These are phyloP conservation scores for Campaea margaritaria DNA, from an alignment of 2,888 invertebrate genomes.

Conservation along the genomic window DNA sequence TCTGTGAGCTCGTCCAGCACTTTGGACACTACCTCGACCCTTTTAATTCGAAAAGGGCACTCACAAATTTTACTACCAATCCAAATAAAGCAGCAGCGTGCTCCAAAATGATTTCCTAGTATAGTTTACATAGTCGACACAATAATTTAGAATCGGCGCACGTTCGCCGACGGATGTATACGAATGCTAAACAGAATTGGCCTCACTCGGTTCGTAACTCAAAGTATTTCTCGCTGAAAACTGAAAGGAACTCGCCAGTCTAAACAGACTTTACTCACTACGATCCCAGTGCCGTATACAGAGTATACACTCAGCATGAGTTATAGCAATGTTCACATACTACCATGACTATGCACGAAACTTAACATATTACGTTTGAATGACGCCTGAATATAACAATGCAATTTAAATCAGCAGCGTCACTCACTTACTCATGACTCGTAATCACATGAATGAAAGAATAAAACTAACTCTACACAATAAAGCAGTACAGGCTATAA, in stretches of 20 bases:
- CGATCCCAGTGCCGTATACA: slow-evolving; percentile 12
- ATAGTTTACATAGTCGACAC: slow-evolving; percentile 55
- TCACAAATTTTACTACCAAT: slow-evolving; percentile 24
- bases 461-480: not conserved
- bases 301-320: slow-evolving; percentile 15
- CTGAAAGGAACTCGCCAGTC: slow-evolving; percentile 68
- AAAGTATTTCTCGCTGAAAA: slow-evolving; percentile 68
- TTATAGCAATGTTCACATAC: slow-evolving; percentile 1
- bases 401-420: not conserved
- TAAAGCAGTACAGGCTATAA: too few relatives aligned
- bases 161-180: slow-evolving; percentile 78
- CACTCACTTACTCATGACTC: not conserved
- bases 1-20: not conserved
- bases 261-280: slow-evolving; percentile 54
- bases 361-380: slow-evolving; percentile 5
- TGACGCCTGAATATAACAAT: slow-evolving; percentile 9
- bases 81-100: slow-evolving; percentile 25
- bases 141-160: slow-evolving; percentile 68
- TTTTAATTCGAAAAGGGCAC: slow-evolving; percentile 24
- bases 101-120: slow-evolving; percentile 33
- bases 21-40: slow-evolving; percentile 5
- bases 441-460: not conserved
- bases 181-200: slow-evolving; percentile 68
- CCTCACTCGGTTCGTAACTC: slow-evolving; percentile 67
- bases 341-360: slow-evolving; percentile 16